Base-by-base conservation (phyloP, 2,888 invertebrate genomes). In the Spisula subtruncata region DNA sequence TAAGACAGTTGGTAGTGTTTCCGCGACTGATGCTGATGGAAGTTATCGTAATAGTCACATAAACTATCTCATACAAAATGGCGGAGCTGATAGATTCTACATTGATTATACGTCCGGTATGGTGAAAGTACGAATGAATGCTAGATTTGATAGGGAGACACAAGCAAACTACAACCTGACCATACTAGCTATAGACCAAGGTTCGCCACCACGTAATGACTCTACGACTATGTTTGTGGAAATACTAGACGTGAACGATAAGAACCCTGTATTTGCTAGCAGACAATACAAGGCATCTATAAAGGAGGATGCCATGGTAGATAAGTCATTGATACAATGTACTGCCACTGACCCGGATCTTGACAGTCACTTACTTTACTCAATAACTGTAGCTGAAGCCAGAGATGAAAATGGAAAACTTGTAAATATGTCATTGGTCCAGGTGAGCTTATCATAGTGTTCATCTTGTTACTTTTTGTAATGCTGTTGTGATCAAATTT, bases 241-340 rank as follows among this genome's bases (percentile, higher is more conserved):
- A 1, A 84, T 96, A 6, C 82, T 46, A 20, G 95, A 95, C 81
- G 94, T 95, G 20, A 96, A 96, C 85, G 95, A 96, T 90, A 94
- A 94, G 86, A 29, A 51, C 14, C 96, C 96, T 41, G 25, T 0
- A 10, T 92, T 91, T 81, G 25, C 32, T 10, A 2, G 83, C 0
- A 79, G 16, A 81, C 12, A 46, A 35, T 46, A 81, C 48, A 6
- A 18, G 2, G 35, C 16, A 35, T 18, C 16, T 1, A 25, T 75
- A 16, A 6, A 35, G 35, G 75, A 75, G 75, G 18, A 75, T 75
- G 18, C 18, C 14, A 14, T 4, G 18, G 18, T 75, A 35, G 32
- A 35, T 75, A 4, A 35, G 1, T 4, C 32, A 75, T 35, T 75
- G 25, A 75, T 75, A 2, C 18, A 32, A 8, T 75, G 75, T 81